A percentile compares a stretch with the other conserved stretches of the same genome.
Conservation (phyloP, 2,797 vertebrate species). For the Pseudomugil gertrudae region DNA sequence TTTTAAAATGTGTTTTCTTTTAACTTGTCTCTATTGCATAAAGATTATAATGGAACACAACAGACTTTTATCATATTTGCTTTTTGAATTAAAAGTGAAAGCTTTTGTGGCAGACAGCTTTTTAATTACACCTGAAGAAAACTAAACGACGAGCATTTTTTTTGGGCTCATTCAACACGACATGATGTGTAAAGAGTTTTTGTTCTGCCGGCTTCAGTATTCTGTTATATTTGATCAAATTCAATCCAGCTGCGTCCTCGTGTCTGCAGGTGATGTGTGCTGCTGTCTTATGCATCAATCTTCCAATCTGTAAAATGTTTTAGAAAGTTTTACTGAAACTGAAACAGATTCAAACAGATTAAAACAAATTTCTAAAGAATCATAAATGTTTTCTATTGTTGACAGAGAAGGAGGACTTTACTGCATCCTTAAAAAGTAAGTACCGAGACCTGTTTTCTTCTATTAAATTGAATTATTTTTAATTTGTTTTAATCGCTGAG, state of each 20-base stretch:
- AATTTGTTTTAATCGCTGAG: not conserved
- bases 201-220: not conserved
- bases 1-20: too few relatives aligned
- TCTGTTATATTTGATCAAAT: not conserved
- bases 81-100: not conserved
- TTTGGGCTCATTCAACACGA: not conserved
- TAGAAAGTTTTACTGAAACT: not conserved
- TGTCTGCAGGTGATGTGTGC: not conserved
- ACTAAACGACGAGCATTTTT: not conserved
- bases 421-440: conserved; percentile 91
- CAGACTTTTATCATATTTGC: not conserved
- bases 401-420: conserved; percentile 87
- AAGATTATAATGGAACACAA: not conserved
- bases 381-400: conserved; percentile 5
- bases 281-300: not conserved
- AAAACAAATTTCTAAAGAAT: too few relatives aligned
- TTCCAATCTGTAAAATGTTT: not conserved
- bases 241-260: too few relatives aligned
- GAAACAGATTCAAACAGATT: not conserved
- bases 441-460: conserved; percentile 19
- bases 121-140: too few relatives aligned
- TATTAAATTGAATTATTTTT: not conserved
- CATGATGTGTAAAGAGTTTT: not conserved
- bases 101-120: too few relatives aligned
- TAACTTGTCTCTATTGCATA: too few relatives aligned